A percentile compares a stretch with the other conserved stretches of the same genome.
Evolutionary conservation across 2,797 vertebrate genomes (phyloP).

Genomic region (Bucorvus abyssinicus): DNA sequence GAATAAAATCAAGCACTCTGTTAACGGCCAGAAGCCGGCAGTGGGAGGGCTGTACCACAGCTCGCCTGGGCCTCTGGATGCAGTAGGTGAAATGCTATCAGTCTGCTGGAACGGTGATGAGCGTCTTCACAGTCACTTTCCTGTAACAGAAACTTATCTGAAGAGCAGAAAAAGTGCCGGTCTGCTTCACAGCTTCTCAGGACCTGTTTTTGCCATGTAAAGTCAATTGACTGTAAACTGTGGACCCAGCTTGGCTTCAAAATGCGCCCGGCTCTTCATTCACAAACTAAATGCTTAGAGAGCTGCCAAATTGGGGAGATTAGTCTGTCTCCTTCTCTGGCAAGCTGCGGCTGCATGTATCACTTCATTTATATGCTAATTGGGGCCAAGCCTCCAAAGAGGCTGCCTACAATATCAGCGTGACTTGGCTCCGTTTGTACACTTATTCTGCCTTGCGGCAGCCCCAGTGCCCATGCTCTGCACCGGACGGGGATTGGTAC

Average conservation of each 20-base stretch:
- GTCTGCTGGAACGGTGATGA: neutral
- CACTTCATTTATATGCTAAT: conserved; percentile 64
- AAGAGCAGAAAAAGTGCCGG: neutral
- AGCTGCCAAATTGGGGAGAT: conserved; percentile 40
- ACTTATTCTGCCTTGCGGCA: conserved; percentile 25
- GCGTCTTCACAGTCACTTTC: neutral
- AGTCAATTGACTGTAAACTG: neutral
- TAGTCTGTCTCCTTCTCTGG: conserved; percentile 22
- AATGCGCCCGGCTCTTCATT: conserved; percentile 15
- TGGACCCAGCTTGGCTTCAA: neutral
- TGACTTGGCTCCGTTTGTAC: neutral
- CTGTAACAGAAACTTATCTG: neutral
- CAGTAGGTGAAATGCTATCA: neutral
- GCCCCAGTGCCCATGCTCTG: neutral
- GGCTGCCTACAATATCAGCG: neutral
- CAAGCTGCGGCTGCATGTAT: neutral
- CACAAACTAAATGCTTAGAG: conserved; percentile 19
- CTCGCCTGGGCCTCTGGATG: neutral
- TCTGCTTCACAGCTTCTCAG: neutral
- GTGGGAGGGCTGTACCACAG: neutral
- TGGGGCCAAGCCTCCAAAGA: conserved; percentile 42
- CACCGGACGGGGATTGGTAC: neutral
- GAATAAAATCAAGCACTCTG: neutral
- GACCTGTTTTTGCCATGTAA: neutral
- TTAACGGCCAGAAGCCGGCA: neutral